Conservation (phyloP, 2,797 vertebrate genomes). For the Neoniphon sammara region DNA sequence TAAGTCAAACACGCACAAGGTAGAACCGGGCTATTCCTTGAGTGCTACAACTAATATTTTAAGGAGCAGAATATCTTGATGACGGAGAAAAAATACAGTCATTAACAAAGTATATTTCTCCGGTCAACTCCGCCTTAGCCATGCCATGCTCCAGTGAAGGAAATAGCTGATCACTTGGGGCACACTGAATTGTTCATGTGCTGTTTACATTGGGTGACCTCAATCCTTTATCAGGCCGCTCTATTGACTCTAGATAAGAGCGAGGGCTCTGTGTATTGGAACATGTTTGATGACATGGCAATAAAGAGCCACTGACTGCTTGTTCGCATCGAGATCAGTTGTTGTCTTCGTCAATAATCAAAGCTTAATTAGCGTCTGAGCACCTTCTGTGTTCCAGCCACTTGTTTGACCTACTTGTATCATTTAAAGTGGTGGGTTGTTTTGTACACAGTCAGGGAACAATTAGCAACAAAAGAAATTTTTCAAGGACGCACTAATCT, state of each 20-base stretch:
- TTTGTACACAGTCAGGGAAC: not conserved
- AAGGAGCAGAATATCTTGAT: not conserved
- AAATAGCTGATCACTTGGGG: constrained; percentile 4
- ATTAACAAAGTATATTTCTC: not conserved
- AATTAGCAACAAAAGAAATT: not conserved
- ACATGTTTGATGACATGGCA: constrained; percentile 57
- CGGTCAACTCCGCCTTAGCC: not conserved
- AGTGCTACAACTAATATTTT: not conserved
- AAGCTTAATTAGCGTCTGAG: not conserved
- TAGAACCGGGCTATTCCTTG: not conserved
- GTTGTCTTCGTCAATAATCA: not conserved
- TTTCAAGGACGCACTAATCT: not conserved
- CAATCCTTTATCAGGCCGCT: constrained; percentile 24
- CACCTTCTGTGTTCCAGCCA: not conserved
- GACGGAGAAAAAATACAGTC: not conserved
- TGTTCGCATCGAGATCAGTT: constrained; percentile 3
- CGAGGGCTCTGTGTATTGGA: constrained; percentile 29
- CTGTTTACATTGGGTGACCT: constrained; percentile 14
- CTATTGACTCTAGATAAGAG: constrained; percentile 71
- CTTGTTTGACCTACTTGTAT: no score
- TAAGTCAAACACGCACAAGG: not conserved
- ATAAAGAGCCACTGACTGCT: constrained; percentile 33
- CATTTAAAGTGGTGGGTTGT: no score
- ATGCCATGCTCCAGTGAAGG: not conserved
- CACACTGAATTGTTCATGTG: constrained; percentile 19